Conservation (phyloP, 2,113 vertebrate genomes). For the Leptobrachium ailaonicum region DNA sequence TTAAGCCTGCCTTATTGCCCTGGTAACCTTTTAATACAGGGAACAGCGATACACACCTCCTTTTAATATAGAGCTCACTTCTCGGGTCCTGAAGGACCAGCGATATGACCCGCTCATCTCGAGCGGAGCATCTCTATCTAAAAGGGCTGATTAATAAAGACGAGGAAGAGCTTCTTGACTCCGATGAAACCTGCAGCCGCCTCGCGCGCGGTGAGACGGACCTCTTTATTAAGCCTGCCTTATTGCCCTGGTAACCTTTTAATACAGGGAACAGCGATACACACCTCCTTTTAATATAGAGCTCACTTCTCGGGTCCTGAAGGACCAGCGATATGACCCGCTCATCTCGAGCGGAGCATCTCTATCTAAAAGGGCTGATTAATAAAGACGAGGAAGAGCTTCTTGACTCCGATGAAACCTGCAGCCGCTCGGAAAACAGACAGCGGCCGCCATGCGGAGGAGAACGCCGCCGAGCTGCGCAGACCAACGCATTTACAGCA, state of each 20-base stretch:
- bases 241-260: conserved; percentile 1
- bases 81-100: not conserved
- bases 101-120: not conserved
- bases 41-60: not conserved
- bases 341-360: not conserved
- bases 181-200: not conserved
- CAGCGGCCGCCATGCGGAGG: not conserved
- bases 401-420: not conserved
- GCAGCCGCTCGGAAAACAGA: not conserved
- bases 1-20: not conserved
- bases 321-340: not conserved
- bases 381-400: not conserved
- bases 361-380: not conserved
- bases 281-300: not conserved
- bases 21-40: not conserved
- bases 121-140: not conserved
- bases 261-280: not conserved
- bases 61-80: not conserved
- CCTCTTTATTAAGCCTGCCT: not conserved
- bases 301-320: not conserved
- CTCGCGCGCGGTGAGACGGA: not conserved
- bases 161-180: not conserved
- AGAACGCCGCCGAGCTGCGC: not conserved
- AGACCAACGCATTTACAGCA: too few species aligned
- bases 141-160: not conserved